Evolutionary conservation across 2,888 invertebrate genomes (phyloP).

Genomic region (Lasiommata megera): DNA sequence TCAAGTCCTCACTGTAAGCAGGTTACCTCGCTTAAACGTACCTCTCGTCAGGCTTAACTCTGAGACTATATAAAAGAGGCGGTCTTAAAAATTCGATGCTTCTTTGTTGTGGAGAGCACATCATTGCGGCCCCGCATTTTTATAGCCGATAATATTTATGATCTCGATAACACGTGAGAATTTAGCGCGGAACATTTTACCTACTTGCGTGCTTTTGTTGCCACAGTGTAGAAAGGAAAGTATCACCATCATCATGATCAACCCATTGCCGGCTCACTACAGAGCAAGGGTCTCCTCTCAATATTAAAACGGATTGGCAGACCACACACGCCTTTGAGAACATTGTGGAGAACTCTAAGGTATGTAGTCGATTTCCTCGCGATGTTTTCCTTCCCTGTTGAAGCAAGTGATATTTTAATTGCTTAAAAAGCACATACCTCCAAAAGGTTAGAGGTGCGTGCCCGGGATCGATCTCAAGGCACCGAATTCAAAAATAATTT

Average conservation of each 20-base stretch:
- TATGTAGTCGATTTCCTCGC: too few species aligned
- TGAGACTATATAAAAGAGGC: not conserved
- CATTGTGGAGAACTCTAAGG: too few species aligned
- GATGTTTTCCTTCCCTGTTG: too few species aligned
- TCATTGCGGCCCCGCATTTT: constrained; percentile 19
- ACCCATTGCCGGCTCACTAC: not conserved
- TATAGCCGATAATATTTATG: constrained; percentile 26
- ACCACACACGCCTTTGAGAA: too few species aligned
- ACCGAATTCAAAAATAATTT: too few species aligned
- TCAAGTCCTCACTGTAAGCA: too few species aligned
- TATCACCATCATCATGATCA: not conserved
- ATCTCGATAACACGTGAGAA: constrained; percentile 15
- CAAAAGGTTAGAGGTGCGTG: too few species aligned
- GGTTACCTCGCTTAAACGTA: too few species aligned
- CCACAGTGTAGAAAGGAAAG: not conserved
- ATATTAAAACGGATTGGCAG: too few species aligned
- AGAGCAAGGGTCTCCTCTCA: not conserved
- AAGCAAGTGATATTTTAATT: too few species aligned
- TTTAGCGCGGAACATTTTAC: constrained; percentile 16
- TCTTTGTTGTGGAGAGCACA: constrained; percentile 18
- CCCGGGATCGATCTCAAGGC: too few species aligned
- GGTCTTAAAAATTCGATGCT: constrained; percentile 27
- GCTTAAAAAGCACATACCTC: too few species aligned
- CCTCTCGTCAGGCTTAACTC: not conserved
- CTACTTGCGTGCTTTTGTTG: not conserved